Percentiles rank a stretch among this genome's conserved stretches.
These are phyloP conservation scores for Luperina nickerlii DNA, from an alignment of 2,888 invertebrate genomes.

Conservation along the genomic window DNA sequence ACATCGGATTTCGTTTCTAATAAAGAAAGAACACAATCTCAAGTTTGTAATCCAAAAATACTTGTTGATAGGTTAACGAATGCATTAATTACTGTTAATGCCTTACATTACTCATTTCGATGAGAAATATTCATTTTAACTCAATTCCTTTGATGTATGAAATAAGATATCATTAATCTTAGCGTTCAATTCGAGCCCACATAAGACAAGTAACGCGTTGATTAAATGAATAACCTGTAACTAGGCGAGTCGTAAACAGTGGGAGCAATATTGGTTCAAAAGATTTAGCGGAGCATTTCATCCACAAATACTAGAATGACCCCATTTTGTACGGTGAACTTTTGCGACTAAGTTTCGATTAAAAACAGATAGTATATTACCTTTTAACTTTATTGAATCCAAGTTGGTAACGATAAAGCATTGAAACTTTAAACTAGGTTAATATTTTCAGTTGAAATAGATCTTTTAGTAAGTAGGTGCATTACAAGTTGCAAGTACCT, in stretches of 20 bases:
- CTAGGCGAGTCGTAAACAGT: constrained; percentile 20
- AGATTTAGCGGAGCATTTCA: constrained; percentile 21
- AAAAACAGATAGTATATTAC: constrained; percentile 38
- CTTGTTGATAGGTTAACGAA: constrained; percentile 25
- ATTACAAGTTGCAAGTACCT: neutral
- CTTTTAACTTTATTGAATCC: constrained; percentile 43
- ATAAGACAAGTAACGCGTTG: neutral
- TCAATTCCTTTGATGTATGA: constrained; percentile 30
- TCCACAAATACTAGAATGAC: constrained; percentile 28
- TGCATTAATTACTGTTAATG: constrained; percentile 37
- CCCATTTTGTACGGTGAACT: constrained; percentile 40
- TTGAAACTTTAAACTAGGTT: constrained; percentile 9
- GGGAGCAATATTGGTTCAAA: constrained; percentile 22
- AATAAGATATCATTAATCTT: constrained; percentile 13
- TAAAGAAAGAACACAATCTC: constrained; percentile 2
- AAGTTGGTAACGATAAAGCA: constrained; percentile 17
- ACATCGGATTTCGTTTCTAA: neutral
- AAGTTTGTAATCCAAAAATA: constrained; percentile 19
- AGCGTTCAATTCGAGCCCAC: neutral
- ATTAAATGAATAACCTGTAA: constrained; percentile 8
- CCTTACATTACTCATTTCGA: constrained; percentile 10
- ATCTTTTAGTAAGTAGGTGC: neutral
- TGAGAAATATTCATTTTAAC: constrained; percentile 10
- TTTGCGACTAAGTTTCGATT: constrained; percentile 30
- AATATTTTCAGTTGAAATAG: neutral